Base-by-base conservation (phyloP, 2,888 invertebrate species). In the Sisyra nigra region DNA sequence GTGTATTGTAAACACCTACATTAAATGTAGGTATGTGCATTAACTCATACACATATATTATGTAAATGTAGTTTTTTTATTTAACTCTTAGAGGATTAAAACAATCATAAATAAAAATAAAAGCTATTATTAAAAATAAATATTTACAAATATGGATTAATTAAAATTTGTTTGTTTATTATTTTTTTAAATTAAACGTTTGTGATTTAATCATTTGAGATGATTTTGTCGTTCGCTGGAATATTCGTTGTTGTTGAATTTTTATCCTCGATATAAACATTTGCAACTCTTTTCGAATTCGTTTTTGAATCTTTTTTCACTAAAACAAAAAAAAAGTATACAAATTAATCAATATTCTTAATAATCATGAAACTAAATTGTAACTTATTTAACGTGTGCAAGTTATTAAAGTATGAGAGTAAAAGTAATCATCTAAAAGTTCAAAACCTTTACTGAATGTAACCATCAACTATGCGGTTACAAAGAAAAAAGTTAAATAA, bases 221-320 rank as follows among this genome's bases (percentile, higher is more conserved):
- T 14, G 14, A 15, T 35, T 15, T 35, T 35, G 3, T 15, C 14
- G n/a, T 8, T 18, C 3, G 37, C 8, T 37, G n/a, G n/a, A 24
- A 24, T 30, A 15, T 32, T 41, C 24, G 35, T 41, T 31, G 39
- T 32, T 38, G 11, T 29, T 40, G 42, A 40, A 44, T 48, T 50
- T 44, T 53, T 53, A 49, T 63, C 63, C 54, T 64, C 62, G 49
- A 63, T 65, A 56, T 65, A 65, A 46, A 65, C 63, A 52, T 65
- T 65, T 36, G 63, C 63, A 42, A 52, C 46, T 46, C 56, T 57
- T 44, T 58, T 57, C 45, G 55, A 52, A 39, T 58, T 55, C 49
- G 57, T 55, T 51, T 60, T 57, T 50, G 57, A 57, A 52, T 62
- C 60, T 55, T 63, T 61, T 53, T 64, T 58, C 51, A 61, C 61